Evolutionary conservation across 2,888 invertebrate genomes (phyloP).

Genomic region (Spilosoma lubricipeda): DNA sequence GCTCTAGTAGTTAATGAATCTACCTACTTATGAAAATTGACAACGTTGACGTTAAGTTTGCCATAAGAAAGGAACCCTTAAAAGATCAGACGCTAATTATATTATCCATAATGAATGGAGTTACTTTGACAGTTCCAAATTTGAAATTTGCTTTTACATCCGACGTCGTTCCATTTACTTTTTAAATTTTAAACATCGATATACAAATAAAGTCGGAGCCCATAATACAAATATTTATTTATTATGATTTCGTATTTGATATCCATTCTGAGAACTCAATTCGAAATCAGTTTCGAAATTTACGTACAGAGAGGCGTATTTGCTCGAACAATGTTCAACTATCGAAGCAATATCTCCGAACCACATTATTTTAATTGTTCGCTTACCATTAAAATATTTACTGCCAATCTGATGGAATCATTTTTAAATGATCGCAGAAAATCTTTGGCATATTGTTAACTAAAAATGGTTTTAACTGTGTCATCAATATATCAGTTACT

Average conservation of each 20-base stretch:
- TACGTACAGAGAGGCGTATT: neutral
- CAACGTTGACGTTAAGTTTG: too few species aligned
- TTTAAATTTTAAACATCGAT: neutral
- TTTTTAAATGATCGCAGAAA: neutral
- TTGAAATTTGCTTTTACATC: neutral
- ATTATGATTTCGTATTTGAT: constrained; percentile 9
- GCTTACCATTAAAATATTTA: constrained; percentile 1
- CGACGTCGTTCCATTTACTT: neutral
- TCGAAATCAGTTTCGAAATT: constrained; percentile 4
- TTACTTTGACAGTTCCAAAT: neutral
- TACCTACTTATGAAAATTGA: too few species aligned
- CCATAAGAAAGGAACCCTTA: too few species aligned
- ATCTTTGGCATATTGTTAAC: neutral
- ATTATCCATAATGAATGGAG: too few species aligned
- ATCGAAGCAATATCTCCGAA: neutral
- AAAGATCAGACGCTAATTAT: too few species aligned
- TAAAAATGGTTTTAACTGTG: neutral
- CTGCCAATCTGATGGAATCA: neutral
- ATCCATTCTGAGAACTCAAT: neutral
- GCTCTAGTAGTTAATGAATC: too few species aligned
- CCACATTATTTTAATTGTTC: constrained; percentile 11
- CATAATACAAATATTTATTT: neutral
- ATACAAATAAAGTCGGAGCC: neutral
- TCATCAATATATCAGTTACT: too few species aligned
- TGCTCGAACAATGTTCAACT: constrained; percentile 15